phyloP scores from a whole-genome alignment of 2,888 invertebrate genomes.

The Acheta domesticus region DNA sequence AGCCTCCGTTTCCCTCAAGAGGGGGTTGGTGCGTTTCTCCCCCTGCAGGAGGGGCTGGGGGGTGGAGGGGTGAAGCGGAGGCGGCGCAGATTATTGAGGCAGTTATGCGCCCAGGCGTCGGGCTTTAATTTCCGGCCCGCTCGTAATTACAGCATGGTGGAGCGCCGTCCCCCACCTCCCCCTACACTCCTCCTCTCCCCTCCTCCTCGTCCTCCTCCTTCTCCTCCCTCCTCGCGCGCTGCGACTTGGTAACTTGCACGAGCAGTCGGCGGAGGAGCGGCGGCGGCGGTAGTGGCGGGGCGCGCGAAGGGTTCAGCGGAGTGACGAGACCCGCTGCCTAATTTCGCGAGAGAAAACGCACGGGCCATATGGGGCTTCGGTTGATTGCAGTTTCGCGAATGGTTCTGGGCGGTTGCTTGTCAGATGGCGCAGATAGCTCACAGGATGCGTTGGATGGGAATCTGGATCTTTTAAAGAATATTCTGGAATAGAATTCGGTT shows the following conservation, averaged over 20 bases:
- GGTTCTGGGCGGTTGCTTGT: no score
- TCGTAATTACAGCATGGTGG: slow-evolving; percentile 18
- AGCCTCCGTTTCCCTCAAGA: no score
- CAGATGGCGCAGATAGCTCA: no score
- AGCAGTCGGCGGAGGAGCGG: neutral
- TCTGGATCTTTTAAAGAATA: no score
- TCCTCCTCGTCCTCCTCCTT: neutral
- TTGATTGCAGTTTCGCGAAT: no score
- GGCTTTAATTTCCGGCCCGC: slow-evolving; percentile 10
- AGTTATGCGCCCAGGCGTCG: slow-evolving; percentile 18
- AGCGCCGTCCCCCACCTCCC: neutral
- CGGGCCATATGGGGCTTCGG: no score
- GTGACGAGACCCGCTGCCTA: no score
- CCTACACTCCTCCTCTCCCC: neutral
- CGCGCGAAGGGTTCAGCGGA: no score
- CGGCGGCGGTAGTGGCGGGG: no score
- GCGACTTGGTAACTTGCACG: slow-evolving; percentile 1
- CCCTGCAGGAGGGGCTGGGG: neutral
- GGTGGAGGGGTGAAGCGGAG: neutral
- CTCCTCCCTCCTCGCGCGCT: neutral
- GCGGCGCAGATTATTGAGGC: slow-evolving; percentile 18
- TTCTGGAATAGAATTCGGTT: no score
- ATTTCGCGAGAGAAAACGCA: no score
- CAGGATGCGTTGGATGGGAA: no score
- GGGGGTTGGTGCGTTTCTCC: neutral